Evolutionary conservation across 2,113 vertebrate species (phyloP).

Genomic region (Nothoprocta pentlandii): DNA sequence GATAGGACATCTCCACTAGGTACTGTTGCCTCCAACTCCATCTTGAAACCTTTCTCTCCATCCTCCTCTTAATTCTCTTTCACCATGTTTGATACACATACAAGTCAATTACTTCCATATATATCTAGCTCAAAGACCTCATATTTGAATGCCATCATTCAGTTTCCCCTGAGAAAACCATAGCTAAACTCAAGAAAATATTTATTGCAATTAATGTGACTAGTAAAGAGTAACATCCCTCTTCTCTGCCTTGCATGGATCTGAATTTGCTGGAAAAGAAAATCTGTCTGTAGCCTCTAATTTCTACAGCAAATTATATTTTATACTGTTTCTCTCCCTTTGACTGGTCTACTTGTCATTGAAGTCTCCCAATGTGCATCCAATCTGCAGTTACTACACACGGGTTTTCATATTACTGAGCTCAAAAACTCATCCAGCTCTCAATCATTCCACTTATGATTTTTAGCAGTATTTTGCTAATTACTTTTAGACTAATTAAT

Average conservation of each 20-base stretch:
- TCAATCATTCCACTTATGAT: not conserved
- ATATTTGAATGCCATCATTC: too few relatives aligned
- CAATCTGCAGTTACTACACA: not conserved
- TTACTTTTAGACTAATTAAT: conserved; percentile 51
- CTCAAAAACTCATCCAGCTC: conserved; percentile 17
- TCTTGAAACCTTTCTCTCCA: not conserved
- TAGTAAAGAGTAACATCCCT: not conserved
- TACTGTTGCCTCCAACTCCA: not conserved
- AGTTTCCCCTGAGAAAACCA: not conserved
- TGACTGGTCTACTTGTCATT: not conserved
- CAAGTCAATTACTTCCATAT: not conserved
- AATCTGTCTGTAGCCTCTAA: not conserved
- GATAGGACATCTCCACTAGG: not conserved
- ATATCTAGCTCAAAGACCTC: too few relatives aligned
- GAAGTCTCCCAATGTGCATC: not conserved
- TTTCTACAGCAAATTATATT: not conserved
- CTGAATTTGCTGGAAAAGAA: not conserved
- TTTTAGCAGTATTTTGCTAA: conserved; percentile 54
- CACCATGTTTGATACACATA: not conserved
- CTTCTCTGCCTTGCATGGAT: not conserved
- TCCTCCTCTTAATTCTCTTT: not conserved
- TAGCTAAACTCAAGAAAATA: not conserved
- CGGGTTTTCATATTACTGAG: not conserved
- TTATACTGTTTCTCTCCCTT: not conserved
- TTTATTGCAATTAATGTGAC: not conserved